These are phyloP conservation scores for Smithornis capensis DNA, from an alignment of 2,113 vertebrate species.

Conservation along the genomic window DNA sequence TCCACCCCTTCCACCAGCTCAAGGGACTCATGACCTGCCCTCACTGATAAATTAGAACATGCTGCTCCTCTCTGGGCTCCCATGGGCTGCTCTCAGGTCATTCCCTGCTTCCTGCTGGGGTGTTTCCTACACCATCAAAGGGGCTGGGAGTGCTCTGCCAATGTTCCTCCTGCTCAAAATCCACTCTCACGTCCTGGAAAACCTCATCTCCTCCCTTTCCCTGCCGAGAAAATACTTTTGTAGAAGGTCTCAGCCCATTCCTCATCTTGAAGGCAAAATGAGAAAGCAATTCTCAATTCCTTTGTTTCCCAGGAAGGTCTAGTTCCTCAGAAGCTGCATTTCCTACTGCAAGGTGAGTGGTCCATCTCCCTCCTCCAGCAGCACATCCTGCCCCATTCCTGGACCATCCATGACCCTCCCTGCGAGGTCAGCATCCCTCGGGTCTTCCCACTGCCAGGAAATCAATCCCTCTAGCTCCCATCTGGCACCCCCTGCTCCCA, in stretches of 20 bases:
- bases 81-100: neutral
- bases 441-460: rapidly evolving
- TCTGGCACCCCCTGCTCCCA: neutral
- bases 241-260: neutral
- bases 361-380: neutral
- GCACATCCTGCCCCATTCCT: neutral
- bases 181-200: neutral
- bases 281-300: neutral
- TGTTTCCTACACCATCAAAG: neutral
- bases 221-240: neutral
- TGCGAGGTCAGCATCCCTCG: neutral
- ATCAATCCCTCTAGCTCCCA: rapidly evolving
- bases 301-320: neutral
- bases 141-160: neutral
- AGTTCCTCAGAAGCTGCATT: neutral
- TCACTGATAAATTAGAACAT: neutral
- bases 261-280: neutral
- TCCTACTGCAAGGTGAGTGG: neutral
- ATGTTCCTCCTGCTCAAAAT: neutral
- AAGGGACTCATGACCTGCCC: neutral
- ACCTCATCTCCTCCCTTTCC: neutral
- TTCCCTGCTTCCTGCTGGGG: neutral
- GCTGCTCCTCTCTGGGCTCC: neutral
- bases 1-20: neutral
- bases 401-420: neutral